Evolutionary conservation across 2,113 vertebrate genomes (phyloP).

Genomic region (Pituophis catenifer): DNA sequence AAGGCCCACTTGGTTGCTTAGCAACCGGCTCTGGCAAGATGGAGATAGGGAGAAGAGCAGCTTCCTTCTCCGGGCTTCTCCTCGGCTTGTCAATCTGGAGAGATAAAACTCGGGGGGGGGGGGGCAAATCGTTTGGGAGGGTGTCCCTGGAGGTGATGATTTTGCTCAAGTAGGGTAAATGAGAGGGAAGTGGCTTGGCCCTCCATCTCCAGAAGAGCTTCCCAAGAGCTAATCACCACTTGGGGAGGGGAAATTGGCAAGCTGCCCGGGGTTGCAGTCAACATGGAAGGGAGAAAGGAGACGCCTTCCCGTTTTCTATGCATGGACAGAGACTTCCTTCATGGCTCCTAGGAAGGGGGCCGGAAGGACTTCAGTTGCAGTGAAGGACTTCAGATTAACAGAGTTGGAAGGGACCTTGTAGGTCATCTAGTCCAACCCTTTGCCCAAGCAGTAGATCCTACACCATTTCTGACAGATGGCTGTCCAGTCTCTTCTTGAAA

Average conservation of each 20-base stretch:
- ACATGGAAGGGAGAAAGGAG: not conserved
- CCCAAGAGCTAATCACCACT: too few relatives aligned
- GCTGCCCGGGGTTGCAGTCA: not conserved
- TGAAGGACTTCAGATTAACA: not conserved
- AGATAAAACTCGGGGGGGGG: not conserved
- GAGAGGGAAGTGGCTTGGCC: not conserved
- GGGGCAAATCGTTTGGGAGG: too few relatives aligned
- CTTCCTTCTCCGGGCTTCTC: not conserved
- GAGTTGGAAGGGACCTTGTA: not conserved
- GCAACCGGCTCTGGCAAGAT: slow-evolving; percentile 21
- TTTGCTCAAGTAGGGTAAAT: not conserved
- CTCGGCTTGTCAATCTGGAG: rapidly evolving
- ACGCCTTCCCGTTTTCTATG: not conserved
- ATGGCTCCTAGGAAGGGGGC: not conserved
- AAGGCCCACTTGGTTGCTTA: slow-evolving; percentile 24
- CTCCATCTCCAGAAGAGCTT: not conserved
- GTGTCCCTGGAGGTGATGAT: not conserved
- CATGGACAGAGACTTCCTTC: not conserved
- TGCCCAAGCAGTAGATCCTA: not conserved
- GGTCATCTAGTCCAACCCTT: not conserved
- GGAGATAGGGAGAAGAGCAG: slow-evolving; percentile 2
- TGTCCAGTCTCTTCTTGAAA: too few relatives aligned
- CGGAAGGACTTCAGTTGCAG: not conserved
- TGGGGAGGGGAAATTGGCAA: not conserved
- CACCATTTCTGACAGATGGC: too few relatives aligned